These are phyloP conservation scores for Calliscelio sp. DNA, from an alignment of 2,888 invertebrate species.

Conservation along the genomic window DNA sequence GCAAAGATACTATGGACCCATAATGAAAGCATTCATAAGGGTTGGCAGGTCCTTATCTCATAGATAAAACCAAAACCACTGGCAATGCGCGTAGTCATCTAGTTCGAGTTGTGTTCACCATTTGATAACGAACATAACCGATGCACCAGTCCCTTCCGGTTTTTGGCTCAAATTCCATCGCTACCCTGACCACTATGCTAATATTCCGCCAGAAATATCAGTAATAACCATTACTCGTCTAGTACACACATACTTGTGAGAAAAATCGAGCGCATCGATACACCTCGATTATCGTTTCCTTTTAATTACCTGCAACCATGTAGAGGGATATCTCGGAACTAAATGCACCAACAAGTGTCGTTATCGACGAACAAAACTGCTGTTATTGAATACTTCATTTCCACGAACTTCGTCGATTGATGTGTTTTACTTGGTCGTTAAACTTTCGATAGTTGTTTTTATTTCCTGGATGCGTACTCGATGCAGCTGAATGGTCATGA, in stretches of 20 bases:
- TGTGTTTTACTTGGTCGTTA: conserved; percentile 31
- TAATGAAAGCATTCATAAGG: conserved; percentile 84
- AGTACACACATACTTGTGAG: conserved; percentile 29
- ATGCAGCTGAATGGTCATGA: conserved; percentile 2
- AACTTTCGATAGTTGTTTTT: conserved; percentile 32
- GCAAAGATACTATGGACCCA: conserved; percentile 74
- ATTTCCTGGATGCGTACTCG: conserved; percentile 15
- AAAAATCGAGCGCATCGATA: conserved; percentile 60
- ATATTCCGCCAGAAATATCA: conserved; percentile 59
- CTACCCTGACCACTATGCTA: conserved; percentile 63
- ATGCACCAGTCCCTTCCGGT: conserved; percentile 78
- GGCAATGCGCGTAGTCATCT: conserved; percentile 73
- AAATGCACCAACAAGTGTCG: conserved; percentile 55
- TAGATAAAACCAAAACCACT: conserved; percentile 80
- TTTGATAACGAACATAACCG: conserved; percentile 79
- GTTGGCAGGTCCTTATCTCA: conserved; percentile 82
- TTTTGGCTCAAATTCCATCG: conserved; percentile 68
- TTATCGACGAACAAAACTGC: conserved; percentile 56
- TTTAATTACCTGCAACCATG: conserved; percentile 64
- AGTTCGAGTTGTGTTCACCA: conserved; percentile 75
- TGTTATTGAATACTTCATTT: conserved; percentile 57
- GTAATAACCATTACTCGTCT: conserved; percentile 68
- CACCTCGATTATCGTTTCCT: conserved; percentile 62
- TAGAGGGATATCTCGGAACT: conserved; percentile 58
- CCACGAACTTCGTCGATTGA: conserved; percentile 42